Percentiles rank a stretch among this genome's conserved stretches.
Conservation (phyloP, 2,797 vertebrate species). For the Fringilla coelebs region DNA sequence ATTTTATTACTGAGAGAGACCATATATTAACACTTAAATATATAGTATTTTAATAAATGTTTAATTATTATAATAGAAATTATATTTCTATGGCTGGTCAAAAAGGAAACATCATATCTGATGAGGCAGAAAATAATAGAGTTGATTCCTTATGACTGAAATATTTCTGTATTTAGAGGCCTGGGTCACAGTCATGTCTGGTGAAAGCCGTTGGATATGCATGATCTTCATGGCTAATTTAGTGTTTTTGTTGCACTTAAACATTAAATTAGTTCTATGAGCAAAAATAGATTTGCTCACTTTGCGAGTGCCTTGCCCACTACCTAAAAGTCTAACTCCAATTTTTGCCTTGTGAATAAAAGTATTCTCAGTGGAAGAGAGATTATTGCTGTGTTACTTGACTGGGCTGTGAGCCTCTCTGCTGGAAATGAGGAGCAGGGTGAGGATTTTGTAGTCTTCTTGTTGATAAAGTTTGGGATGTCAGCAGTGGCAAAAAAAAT, state of each 20-base stretch:
- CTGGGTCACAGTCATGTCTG: constrained; percentile 64
- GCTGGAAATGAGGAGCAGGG: constrained; percentile 21
- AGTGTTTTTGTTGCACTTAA: constrained; percentile 67
- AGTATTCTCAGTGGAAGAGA: constrained; percentile 61
- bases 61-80: constrained; percentile 44
- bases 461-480: neutral
- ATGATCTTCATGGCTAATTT: constrained; percentile 68
- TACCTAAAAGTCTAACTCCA: constrained; percentile 69
- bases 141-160: constrained; percentile 33
- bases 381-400: constrained; percentile 54
- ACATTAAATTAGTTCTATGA: constrained; percentile 70
- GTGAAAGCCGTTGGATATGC: constrained; percentile 55
- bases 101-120: constrained; percentile 25
- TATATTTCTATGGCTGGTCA: constrained; percentile 40
- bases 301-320: constrained; percentile 75
- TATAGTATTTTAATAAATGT: constrained; percentile 58
- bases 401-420: constrained; percentile 30
- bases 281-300: constrained; percentile 68
- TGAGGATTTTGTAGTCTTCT: constrained; percentile 18
- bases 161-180: constrained; percentile 43
- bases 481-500: constrained; percentile 61
- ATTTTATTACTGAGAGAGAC: constrained; percentile 66
- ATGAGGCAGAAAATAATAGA: constrained; percentile 32
- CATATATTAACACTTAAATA: constrained; percentile 54
- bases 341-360: constrained; percentile 74